These are phyloP conservation scores for Calidris pugnax DNA, from an alignment of 2,113 vertebrate genomes.

Conservation along the genomic window DNA sequence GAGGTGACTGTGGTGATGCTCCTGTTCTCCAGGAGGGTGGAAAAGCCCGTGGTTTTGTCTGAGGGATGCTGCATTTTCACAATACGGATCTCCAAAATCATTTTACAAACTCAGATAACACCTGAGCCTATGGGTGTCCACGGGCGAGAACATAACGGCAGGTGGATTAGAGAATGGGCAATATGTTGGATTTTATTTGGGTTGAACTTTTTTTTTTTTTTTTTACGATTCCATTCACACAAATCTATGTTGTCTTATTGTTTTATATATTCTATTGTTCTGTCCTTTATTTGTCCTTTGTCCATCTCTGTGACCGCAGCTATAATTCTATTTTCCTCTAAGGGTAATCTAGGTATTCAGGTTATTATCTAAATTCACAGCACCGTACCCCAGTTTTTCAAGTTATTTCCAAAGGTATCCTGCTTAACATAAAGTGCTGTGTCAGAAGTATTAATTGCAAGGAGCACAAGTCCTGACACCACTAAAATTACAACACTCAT, in stretches of 20 bases:
- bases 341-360: background rate
- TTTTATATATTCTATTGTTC: background rate
- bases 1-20: background rate
- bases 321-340: background rate
- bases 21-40: background rate
- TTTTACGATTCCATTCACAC: background rate
- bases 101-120: background rate
- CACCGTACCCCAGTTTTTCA: background rate
- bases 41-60: background rate
- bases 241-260: background rate
- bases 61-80: background rate
- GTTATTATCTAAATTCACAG: background rate
- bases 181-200: background rate
- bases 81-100: background rate
- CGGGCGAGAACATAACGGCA: background rate
- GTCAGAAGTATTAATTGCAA: background rate
- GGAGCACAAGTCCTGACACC: background rate
- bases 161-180: fast-evolving
- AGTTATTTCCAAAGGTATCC: background rate
- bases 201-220: background rate
- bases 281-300: background rate
- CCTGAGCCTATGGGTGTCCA: background rate
- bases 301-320: background rate
- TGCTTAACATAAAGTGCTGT: background rate
- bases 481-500: background rate